Evolutionary conservation across 2,888 invertebrate genomes (phyloP), one percentile per base, ranked within the genome.

Genomic region (Sinotaia quadrata): DNA sequence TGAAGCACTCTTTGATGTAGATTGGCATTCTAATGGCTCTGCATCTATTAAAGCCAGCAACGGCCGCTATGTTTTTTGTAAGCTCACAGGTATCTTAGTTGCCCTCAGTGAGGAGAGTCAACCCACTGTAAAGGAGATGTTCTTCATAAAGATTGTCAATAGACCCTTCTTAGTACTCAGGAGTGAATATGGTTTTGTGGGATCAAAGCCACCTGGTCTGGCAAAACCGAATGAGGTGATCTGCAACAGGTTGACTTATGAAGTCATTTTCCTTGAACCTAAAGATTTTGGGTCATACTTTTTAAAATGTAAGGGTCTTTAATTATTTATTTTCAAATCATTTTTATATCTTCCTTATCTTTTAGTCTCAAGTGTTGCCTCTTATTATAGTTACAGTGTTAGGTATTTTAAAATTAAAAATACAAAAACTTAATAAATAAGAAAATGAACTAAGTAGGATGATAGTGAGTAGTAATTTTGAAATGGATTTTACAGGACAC

Each of bases 131-230:
- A 94, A 93, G 85, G 95, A 95, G 91, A 95, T 95, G 90, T 97
- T 96, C 90, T 94, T 93, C 90, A 95, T 97, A 91, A 77, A 75
- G 58, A 77, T 87, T 24, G 78, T 85, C 59, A 88, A 88, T 89
- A 93, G 95, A 86, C 97, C 97, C 8, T 94, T 96, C 85, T 90
- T 98, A 87, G 96, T 98, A 83, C 90, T 98, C 84, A 95, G 96
- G 89, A 94, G 95, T 87, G 97, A 97, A 87, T 96, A 96, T 89
- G 98, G 98, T 51, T 97, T 96, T 89, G 96, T 98, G 69, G 97
- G 97, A 0, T 94, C 94, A 83, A 96, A 96, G 89, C 91, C 92
- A 63, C 90, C 92, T 0, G 91, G 80, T 2, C 94, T 93, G 82
- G 91, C 93, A 44, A 94, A 94, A 87, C 90, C 97, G 81, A n/a